Evolutionary conservation across 2,888 invertebrate genomes (phyloP), one percentile per base, ranked within the genome.

Genomic region (Dinocampus coccinellae): DNA sequence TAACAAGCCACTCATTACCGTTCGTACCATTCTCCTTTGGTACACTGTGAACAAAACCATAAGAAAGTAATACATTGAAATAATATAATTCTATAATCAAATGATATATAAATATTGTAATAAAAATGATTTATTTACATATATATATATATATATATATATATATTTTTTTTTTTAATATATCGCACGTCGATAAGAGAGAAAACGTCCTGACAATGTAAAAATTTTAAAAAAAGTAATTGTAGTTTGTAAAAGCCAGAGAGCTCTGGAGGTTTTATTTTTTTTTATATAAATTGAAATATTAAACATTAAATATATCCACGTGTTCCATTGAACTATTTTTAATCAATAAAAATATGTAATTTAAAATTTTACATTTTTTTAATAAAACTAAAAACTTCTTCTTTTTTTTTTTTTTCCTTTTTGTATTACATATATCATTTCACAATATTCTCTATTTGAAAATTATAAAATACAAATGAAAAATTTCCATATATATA

Each of bases 1-100:
- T 83, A 69, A 86, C 73, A 55, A 87, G 76, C 87, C 87, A 87
- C 72, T 87, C 87, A 77, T 82, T 86, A 69, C 77, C 73, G 61
- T 78, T 78, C 3, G 77, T 69, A 72, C 74, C 82, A 34, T 75
- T 80, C 60, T 84, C 82, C 68, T 83, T 83, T 71, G 82, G 79
- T 79, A 82, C 76, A 70, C 87, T 86, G 76, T 53, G 81, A 81
- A 73, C 72, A 13, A 33, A 36, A 42, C 11, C n/a, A n/a, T n/a
- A n/a, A n/a, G n/a, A n/a, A n/a, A n/a, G n/a, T n/a, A n/a, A n/a
- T n/a, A n/a, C n/a, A n/a, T n/a, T n/a, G 11, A 11, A 62, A 6
- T 52, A 73, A 74, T 73, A n/a, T 33, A 61, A 71, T 22, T n/a
- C 34, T 22, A 60, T 4, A 57, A 57, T 57, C 13, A 29, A 24